Conservation (phyloP, 2,113 vertebrate species). For the Lepisosteus oculatus region DNA sequence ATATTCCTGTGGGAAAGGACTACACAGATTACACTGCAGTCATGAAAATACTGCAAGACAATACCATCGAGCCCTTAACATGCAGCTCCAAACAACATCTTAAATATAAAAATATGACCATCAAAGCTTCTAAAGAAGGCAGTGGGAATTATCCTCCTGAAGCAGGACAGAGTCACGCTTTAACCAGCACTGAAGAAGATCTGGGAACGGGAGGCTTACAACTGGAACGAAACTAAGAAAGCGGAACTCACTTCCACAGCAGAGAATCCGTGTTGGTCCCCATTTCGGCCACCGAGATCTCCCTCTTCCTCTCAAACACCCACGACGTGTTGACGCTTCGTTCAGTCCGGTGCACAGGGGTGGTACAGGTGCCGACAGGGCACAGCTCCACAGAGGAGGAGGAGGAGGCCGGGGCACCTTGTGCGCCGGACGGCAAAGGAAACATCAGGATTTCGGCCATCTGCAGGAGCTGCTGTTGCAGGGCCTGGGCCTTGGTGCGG, state of each 20-base stretch:
- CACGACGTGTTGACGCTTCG: slow-evolving; percentile 63
- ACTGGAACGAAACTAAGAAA: neutral
- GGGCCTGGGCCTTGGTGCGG: slow-evolving; percentile 30
- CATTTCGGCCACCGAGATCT: slow-evolving; percentile 49
- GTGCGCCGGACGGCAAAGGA: slow-evolving; percentile 50
- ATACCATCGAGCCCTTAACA: no score
- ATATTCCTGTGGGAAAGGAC: no score
- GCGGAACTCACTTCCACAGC: slow-evolving; percentile 63
- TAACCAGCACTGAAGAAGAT: no score
- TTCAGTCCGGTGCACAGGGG: slow-evolving; percentile 36
- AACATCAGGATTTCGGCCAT: slow-evolving; percentile 63
- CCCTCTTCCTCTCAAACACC: slow-evolving; percentile 49
- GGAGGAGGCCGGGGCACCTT: neutral
- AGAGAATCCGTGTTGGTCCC: slow-evolving; percentile 62
- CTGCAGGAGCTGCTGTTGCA: slow-evolving; percentile 64
- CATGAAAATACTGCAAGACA: no score
- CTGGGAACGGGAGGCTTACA: no score
- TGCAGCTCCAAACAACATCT: no score
- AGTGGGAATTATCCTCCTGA: no score
- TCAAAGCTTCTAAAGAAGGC: no score
- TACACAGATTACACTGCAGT: no score
- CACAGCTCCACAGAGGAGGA: slow-evolving; percentile 18
- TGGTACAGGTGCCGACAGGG: slow-evolving; percentile 52
- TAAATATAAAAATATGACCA: no score
- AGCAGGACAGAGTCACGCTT: no score